phyloP scores from a whole-genome alignment of 2,797 vertebrate genomes.

The Podarcis siculus region DNA sequence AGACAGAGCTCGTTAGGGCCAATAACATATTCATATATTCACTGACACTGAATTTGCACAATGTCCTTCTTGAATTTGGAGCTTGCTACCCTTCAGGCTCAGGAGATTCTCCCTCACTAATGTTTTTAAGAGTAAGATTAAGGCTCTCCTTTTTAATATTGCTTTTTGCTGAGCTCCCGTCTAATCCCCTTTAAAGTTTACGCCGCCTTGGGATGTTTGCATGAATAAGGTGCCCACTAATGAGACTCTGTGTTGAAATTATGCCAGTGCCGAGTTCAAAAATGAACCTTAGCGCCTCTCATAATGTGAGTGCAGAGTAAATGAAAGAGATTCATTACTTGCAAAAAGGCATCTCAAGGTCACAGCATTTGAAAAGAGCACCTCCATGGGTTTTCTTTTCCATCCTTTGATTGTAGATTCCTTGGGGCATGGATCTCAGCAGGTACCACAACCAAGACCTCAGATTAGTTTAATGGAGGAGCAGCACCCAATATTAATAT shows the following conservation, averaged over 20 bases:
- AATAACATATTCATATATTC: background rate
- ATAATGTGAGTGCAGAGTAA: background rate
- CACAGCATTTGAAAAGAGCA: background rate
- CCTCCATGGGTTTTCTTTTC: background rate
- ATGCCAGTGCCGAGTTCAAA: background rate
- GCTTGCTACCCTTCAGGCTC: background rate
- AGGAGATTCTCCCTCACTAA: background rate
- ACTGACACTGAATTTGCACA: background rate
- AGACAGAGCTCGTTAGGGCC: background rate
- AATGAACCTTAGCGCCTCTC: background rate
- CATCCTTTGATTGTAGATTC: background rate
- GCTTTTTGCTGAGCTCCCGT: background rate
- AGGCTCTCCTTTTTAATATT: conserved; percentile 25
- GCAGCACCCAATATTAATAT: background rate
- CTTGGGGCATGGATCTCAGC: background rate
- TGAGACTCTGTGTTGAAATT: background rate
- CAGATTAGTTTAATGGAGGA: background rate
- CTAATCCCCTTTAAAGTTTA: conserved; percentile 26
- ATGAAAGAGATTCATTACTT: conserved; percentile 9
- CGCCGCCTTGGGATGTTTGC: background rate
- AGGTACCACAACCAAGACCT: background rate
- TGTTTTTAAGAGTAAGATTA: conserved; percentile 29
- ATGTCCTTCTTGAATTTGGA: background rate
- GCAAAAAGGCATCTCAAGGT: background rate
- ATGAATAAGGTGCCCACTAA: conserved; percentile 23